These are phyloP conservation scores for Eutolmus rufibarbis DNA, from an alignment of 2,888 invertebrate genomes.

Conservation along the genomic window DNA sequence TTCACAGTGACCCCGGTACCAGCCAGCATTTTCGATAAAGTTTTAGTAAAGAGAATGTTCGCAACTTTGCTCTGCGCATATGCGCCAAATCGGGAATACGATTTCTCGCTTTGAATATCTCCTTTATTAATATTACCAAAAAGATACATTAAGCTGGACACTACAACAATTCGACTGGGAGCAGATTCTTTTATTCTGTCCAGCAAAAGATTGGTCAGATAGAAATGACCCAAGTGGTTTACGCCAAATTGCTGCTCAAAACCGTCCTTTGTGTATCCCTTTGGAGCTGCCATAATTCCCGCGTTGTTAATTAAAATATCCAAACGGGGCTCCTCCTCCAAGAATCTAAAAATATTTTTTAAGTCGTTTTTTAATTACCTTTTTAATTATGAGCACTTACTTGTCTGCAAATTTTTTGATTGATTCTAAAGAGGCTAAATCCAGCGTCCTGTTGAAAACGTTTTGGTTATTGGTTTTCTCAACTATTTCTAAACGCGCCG, in stretches of 20 bases:
- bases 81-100: constrained; percentile 69
- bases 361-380: not conserved
- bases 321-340: constrained; percentile 21
- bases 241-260: constrained; percentile 65
- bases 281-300: constrained; percentile 56
- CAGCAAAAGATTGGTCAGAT: constrained; percentile 65
- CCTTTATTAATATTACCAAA: constrained; percentile 70
- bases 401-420: constrained; percentile 65
- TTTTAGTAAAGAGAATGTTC: constrained; percentile 73
- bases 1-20: constrained; percentile 69
- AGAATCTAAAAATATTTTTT: not conserved
- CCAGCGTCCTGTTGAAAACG: constrained; percentile 67
- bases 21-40: constrained; percentile 69
- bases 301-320: constrained; percentile 39
- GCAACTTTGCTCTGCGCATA: constrained; percentile 78
- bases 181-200: constrained; percentile 65
- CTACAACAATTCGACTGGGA: constrained; percentile 75
- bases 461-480: constrained; percentile 72
- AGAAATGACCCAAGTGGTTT: constrained; percentile 67
- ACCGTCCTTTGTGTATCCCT: constrained; percentile 60
- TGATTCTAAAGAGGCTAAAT: constrained; percentile 62
- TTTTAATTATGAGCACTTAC: not conserved
- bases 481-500: constrained; percentile 71
- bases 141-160: constrained; percentile 73
- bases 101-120: constrained; percentile 71